Percentiles rank a stretch among this genome's conserved stretches.
phyloP scores from a whole-genome alignment of 2,888 invertebrate species.

The Exocentrus adspersus region DNA sequence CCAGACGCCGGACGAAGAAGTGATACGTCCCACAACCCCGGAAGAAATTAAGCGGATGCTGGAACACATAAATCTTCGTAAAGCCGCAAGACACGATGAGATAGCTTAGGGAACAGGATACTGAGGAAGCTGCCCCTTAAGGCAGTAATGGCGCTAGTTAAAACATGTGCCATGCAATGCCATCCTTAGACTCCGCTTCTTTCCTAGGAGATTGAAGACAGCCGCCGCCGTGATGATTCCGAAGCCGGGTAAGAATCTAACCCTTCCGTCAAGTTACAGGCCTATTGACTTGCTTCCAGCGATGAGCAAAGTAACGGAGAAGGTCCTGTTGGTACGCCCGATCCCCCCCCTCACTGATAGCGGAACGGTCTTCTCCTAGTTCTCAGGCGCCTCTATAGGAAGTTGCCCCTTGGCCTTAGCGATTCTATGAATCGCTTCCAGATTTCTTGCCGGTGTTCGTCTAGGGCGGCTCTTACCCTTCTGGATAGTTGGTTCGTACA shows the following conservation, averaged over 20 bases:
- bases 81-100: constrained; percentile 18
- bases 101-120: constrained; percentile 12
- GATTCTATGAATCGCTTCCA: no score
- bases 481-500: no score
- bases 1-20: neutral
- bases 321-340: constrained; percentile 9
- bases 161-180: constrained; percentile 23
- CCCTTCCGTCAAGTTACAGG: constrained; percentile 8
- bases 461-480: no score
- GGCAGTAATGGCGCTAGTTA: neutral
- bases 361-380: no score
- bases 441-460: no score
- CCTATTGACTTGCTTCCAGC: constrained; percentile 28
- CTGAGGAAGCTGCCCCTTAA: neutral
- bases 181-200: constrained; percentile 7
- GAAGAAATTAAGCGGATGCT: neutral
- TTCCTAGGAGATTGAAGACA: constrained; percentile 14
- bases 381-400: no score
- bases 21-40: neutral
- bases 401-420: no score
- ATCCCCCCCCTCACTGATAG: no score
- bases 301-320: constrained; percentile 25
- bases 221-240: constrained; percentile 3
- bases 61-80: neutral
- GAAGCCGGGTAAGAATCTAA: constrained; percentile 9